Evolutionary conservation across 2,797 vertebrate genomes (phyloP), one percentile per base, ranked within the genome.

Genomic region (Manis javanica): DNA sequence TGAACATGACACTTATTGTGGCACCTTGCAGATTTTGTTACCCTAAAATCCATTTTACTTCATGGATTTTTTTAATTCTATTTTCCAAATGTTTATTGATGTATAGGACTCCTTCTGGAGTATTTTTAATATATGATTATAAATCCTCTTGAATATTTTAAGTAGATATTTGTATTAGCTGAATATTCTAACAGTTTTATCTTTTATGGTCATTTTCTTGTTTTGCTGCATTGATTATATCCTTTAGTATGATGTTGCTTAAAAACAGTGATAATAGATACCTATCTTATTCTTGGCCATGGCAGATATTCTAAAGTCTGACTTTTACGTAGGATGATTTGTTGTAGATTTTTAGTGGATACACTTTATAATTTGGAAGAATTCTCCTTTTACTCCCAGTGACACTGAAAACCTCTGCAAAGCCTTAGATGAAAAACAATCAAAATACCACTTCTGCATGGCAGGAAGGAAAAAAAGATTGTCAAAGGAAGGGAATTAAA

Each of bases 121-220:
- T 53, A 63, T 77, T 82, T 89, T 81, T 72, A 74, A 82, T 42
- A 64, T 42, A 29, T 81, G 75, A 57, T 29, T 82, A 12, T 49
- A 74, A 81, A 74, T 66, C 82, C 31, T 37, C n/a, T 79, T 93
- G 68, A 64, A 72, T 90, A 71, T 78, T 84, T 8, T 71, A 81
- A 72, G 42, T 19, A 91, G 14, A 39, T 81, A 74, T 81, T 72
- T 82, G 15, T 51, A 87, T 75, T 87, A 68, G 51, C 59, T 75
- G n/a, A 94, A 53, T 53, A 71, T 34, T 71, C 84, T 39, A 39
- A 39, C 34, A 51, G 19, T 51, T 87, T 66, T 66, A 1, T 92
- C 72, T 84, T 92, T 87, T 87, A 68, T 14, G 10, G n/a, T 68
- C 79, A 84, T 83, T 92, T 68, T 23, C 57, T 83, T 81, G 46